Evolutionary conservation across 2,113 vertebrate species (phyloP).

Genomic region (Deroptyus accipitrinus): DNA sequence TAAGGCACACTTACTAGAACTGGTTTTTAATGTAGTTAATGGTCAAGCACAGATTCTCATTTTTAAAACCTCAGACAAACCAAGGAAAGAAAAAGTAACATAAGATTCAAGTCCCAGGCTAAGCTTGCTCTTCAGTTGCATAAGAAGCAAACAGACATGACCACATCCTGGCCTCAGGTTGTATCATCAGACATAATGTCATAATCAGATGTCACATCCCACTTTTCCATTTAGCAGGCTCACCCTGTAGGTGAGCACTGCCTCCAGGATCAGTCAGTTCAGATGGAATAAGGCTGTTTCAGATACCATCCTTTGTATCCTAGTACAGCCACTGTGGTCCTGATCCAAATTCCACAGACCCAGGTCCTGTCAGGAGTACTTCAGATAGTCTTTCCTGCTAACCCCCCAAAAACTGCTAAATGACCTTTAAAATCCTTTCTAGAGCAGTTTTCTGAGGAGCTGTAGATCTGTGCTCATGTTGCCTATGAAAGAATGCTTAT

Average conservation of each 20-base stretch:
- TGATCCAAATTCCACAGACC: not conserved
- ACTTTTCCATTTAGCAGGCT: not conserved
- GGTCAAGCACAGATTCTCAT: not conserved
- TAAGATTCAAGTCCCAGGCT: not conserved
- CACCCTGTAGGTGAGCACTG: not conserved
- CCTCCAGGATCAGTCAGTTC: not conserved
- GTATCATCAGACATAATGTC: not conserved
- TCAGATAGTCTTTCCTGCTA: not conserved
- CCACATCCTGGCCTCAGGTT: not conserved
- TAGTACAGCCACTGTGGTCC: not conserved
- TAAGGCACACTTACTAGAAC: not conserved
- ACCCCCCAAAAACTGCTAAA: not conserved
- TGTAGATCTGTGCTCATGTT: not conserved
- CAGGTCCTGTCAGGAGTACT: not conserved
- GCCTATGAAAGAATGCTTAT: not conserved
- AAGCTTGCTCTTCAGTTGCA: not conserved
- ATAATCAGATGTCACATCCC: not conserved
- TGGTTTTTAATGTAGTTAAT: not conserved
- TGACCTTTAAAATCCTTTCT: not conserved
- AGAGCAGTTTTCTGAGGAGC: not conserved
- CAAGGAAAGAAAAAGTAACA: not conserved
- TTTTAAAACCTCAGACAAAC: not conserved
- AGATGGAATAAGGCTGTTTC: not conserved
- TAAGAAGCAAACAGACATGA: not conserved
- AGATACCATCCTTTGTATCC: not conserved